phyloP scores from a whole-genome alignment of 2,888 invertebrate genomes.

The Brachylomia viminalis region DNA sequence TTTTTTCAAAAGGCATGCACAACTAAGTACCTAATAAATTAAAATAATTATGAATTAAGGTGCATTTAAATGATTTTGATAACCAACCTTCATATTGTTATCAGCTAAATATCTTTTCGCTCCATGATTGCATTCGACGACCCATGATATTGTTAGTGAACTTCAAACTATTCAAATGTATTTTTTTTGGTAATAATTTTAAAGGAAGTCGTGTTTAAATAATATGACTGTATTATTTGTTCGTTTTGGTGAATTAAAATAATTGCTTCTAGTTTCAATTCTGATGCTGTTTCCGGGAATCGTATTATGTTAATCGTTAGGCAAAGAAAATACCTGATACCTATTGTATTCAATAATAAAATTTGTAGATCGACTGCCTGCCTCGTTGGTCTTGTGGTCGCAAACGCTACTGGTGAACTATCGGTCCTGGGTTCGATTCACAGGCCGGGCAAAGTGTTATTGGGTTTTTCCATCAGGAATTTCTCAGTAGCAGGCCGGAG shows the following conservation, averaged over 20 bases:
- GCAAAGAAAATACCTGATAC: neutral
- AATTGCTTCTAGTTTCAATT: constrained; percentile 50
- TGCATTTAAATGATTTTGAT: constrained; percentile 48
- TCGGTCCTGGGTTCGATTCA: neutral
- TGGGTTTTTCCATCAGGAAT: neutral
- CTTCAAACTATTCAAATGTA: constrained; percentile 42
- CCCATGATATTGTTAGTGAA: constrained; percentile 54
- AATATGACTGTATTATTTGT: constrained; percentile 35
- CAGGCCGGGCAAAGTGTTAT: neutral
- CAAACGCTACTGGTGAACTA: neutral
- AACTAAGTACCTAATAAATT: constrained; percentile 38
- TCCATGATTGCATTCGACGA: constrained; percentile 48
- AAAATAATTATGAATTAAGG: constrained; percentile 24
- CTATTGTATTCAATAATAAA: constrained; percentile 16
- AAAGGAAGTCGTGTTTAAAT: constrained; percentile 46
- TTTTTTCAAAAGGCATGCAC: constrained; percentile 32
- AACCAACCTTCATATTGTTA: constrained; percentile 45
- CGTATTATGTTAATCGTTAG: constrained; percentile 12
- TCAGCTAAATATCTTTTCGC: constrained; percentile 59
- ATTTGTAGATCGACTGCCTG: neutral
- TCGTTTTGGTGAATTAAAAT: constrained; percentile 49
- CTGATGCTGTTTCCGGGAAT: constrained; percentile 29
- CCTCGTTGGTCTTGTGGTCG: neutral
- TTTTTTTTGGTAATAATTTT: constrained; percentile 26
- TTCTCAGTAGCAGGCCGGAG: neutral